Percentiles rank a stretch among this genome's conserved stretches.
Evolutionary conservation across 2,797 vertebrate genomes (phyloP).

Genomic region (Protonibea diacanthus): DNA sequence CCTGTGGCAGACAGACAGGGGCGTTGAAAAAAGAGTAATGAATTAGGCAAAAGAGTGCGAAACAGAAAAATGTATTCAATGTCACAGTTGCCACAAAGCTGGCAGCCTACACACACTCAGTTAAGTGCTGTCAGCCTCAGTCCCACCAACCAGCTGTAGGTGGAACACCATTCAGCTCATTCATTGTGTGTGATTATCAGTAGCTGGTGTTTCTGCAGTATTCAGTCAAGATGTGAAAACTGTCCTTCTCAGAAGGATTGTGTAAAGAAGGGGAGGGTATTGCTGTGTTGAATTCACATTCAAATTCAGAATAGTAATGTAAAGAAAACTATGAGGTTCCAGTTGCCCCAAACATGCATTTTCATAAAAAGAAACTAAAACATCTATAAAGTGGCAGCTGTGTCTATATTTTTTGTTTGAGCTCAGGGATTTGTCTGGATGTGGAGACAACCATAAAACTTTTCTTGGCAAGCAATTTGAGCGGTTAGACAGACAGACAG

Average conservation of each 20-base stretch:
- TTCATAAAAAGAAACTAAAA: not conserved
- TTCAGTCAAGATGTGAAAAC: conserved; percentile 29
- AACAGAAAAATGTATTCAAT: conserved; percentile 38
- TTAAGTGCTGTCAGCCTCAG: conserved; percentile 34
- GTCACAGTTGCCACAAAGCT: conserved; percentile 37
- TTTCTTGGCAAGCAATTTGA: not conserved
- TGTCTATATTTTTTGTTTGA: conserved; percentile 11
- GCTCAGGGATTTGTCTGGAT: conserved; percentile 8
- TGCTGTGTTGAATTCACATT: conserved; percentile 8
- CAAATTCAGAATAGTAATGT: conserved; percentile 12
- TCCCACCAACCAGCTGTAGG: conserved; percentile 25
- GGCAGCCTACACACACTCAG: conserved; percentile 30
- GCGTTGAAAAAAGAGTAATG: conserved; percentile 5
- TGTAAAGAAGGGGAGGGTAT: conserved; percentile 28
- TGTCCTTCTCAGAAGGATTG: conserved; percentile 39
- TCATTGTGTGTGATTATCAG: conserved; percentile 34
- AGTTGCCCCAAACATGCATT: not conserved
- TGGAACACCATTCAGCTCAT: conserved; percentile 33
- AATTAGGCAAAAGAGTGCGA: conserved; percentile 21
- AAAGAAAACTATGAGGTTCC: not conserved
- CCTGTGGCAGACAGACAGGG: not conserved
- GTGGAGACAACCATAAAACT: not conserved
- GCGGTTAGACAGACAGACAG: not conserved
- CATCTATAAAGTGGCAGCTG: not conserved
- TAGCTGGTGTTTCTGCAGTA: conserved; percentile 16